Evolutionary conservation across 2,888 invertebrate species (phyloP), one percentile per base, ranked within the genome.

Genomic region (Harpagoxenus sublaevis): DNA sequence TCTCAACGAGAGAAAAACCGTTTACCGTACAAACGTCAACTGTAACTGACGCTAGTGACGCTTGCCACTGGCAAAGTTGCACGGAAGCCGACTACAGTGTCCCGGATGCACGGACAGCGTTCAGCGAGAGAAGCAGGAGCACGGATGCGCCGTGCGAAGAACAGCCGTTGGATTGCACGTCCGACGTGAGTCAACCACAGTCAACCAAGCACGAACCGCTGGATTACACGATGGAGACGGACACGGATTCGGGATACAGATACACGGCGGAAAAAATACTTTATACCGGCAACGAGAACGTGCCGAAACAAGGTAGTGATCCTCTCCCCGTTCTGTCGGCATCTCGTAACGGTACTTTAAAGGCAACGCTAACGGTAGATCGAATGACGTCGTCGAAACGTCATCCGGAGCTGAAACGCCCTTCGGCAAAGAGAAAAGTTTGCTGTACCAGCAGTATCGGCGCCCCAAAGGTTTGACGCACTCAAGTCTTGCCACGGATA

Each of bases 201-300:
- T 62, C 71, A 53, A 9, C 81, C 23, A 86, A 91, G 35, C 87
- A 87, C 2, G 91, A 92, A 75, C 92, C 93, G 2, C 60, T 93
- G 75, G 92, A 93, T 87, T 92, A 91, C 77, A 92, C 92, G 0
- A 75, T 90, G 5, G 92, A 92, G 3, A 84, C 86, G 18, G 91
- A 91, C 53, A 28, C 62, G 31, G 87, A 90, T 62, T 28, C 87
- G 15, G 70, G 75, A 66, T 90, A 88, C 60, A 89, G 85, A 66
- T 87, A 83, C 65, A 65, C 78, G 12, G 55, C 79, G 3, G 84
- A 88, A 15, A 83, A 90, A 60, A 55, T 87, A 39, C 48, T 89
- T 78, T 87, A 87, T 66, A 78, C 85, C 28, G 66, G 85, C 10
- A 85, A 88, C 53, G 91, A 90, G 51, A 88, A 83, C 51, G 31